Evolutionary conservation across 2,888 invertebrate species (phyloP), one percentile per base, ranked within the genome.

Genomic region (Cantharis rufa): DNA sequence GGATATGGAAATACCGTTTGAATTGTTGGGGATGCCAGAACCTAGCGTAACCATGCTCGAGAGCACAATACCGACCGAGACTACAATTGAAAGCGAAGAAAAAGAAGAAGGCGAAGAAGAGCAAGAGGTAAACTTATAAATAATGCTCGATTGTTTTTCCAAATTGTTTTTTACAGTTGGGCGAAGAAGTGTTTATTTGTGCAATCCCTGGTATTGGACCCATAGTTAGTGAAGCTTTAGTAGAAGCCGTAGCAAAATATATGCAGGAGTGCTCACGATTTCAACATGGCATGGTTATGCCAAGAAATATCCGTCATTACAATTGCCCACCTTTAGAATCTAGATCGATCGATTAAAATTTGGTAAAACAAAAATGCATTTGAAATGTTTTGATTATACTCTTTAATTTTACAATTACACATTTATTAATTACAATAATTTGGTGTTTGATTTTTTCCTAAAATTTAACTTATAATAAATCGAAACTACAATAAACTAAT

Each of bases 221-320:
- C 0, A 80, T 86, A 0, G 91, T 93, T 0, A 89, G 91, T 0
- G 83, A 87, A 0, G 88, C 90, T 0, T 87, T 91, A 15, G 86
- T 91, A 0, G 83, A 86, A 0, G 90, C 90, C 3, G 91, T 93
- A 62, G 84, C 89, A 10, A 89, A 90, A 4, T 93, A 91, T 80
- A 89, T 90, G 66, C 82, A 85, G 10, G 89, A 90, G 10, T 89
- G 90, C 18, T 89, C 91, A 24, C 89, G 88, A 78, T 87, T 90
- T 3, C 94, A 94, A 77, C 90, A 90, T 0, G 93, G 92, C 0
- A 88, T 92, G 88, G 90, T 93, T 21, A 93, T 93, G 90, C 94
- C 94, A 0, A 89, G 94, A 81, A 93, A 94, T 83, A 89, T 94
- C 3, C 88, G 92, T 3, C 94, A 94, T 81, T 92, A 91, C 81